Evolutionary conservation across 2,888 invertebrate genomes (phyloP), one percentile per base, ranked within the genome.

Genomic region (Macrophya alboannulata): DNA sequence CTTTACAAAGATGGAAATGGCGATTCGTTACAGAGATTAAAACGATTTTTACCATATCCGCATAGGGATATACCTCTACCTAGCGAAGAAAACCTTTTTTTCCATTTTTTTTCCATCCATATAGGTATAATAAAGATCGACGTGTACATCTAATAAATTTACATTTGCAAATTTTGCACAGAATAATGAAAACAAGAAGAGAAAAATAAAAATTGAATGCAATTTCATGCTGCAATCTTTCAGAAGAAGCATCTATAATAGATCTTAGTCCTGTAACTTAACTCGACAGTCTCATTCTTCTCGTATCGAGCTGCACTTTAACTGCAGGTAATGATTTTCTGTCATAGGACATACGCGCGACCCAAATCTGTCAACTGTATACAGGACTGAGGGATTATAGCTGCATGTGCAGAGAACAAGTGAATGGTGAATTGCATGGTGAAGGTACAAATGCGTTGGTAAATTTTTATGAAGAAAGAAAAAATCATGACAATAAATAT

Each of bases 311-410:
- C 62, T 25, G 62, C 25, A 25, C 12, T 21, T 62, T 1, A 25
- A 8, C 10, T 21, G 4, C 0, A 21, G 43, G n/a, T 74, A 43
- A 74, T 74, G 74, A 45, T 25, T 74, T 59, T n/a, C 40, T 12
- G 40, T 48, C 17, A 21, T 31, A 10, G n/a, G 25, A 25, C 48
- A 55, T 55, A 62, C 17, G 43, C 81, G 81, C 62, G 81, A 81
- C 81, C 81, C 62, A 21, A 81, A 62, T 62, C 81, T 81, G 81
- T 81, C 81, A 81, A 21, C n/a, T 31, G 31, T 3, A 17, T 40
- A 8, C 10, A 62, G 31, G 55, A 55, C 55, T 62, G 59, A 81
- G 59, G 81, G 81, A 81, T 81, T 77, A 37, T 31, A 31, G 31
- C n/a, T n/a, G n/a, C n/a, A 72, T 43, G 12, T 4, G 55, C 9